A percentile compares a stretch with the other conserved stretches of the same genome.
Evolutionary conservation across 2,113 vertebrate species (phyloP).

Genomic region (Ptilorrhoa leucosticta): DNA sequence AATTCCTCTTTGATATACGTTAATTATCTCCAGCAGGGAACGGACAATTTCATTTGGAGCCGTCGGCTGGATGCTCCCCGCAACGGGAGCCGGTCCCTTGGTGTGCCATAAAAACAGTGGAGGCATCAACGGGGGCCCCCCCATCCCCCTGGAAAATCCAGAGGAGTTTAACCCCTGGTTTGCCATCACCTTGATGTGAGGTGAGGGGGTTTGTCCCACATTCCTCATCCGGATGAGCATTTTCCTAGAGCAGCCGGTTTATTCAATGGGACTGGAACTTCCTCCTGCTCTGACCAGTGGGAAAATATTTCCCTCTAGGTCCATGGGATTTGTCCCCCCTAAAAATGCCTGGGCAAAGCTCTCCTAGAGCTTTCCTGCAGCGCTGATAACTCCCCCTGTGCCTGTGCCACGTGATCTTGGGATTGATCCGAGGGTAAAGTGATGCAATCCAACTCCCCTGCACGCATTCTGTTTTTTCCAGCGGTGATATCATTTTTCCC

Average conservation of each 20-base stretch:
- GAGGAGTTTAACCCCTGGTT: not conserved
- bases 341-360: not conserved
- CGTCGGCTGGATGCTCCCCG: not conserved
- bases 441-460: not conserved
- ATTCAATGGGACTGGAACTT: not conserved
- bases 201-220: not conserved
- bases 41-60: not conserved
- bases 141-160: not conserved
- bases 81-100: rapidly evolving
- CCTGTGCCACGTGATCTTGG: not conserved
- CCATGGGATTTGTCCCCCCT: not conserved
- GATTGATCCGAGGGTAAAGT: not conserved
- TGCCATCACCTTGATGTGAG: rapidly evolving
- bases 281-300: not conserved
- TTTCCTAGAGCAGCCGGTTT: not conserved
- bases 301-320: not conserved
- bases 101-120: rapidly evolving
- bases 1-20: conserved; percentile 44
- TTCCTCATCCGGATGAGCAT: not conserved
- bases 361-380: not conserved
- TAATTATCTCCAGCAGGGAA: conserved; percentile 55
- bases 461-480: not conserved
- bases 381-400: not conserved
- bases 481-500: not conserved
- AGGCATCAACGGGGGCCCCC: rapidly evolving